Percentiles rank a stretch among this genome's conserved stretches.
These are phyloP conservation scores for Crossocerus cetratus DNA, from an alignment of 2,888 invertebrate species.

Conservation along the genomic window DNA sequence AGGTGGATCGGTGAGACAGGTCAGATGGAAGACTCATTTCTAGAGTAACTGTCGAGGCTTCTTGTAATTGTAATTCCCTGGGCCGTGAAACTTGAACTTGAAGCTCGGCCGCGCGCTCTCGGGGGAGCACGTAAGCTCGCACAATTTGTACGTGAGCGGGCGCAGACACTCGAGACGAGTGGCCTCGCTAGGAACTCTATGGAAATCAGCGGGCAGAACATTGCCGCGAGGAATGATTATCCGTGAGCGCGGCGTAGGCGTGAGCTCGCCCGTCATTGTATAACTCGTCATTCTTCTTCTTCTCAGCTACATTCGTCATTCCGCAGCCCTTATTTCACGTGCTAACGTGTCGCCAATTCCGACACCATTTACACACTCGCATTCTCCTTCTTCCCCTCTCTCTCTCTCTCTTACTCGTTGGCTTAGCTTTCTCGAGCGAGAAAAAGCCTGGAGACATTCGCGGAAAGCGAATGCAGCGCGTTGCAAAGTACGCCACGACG, in stretches of 20 bases:
- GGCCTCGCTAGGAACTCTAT: not conserved
- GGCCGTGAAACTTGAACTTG: conserved; percentile 54
- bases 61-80: conserved; percentile 26
- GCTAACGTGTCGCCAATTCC: not conserved
- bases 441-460: too few species aligned
- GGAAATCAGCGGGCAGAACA: conserved; percentile 2
- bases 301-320: not conserved
- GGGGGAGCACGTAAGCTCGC: not conserved
- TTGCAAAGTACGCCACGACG: too few species aligned
- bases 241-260: not conserved
- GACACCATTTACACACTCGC: not conserved
- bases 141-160: not conserved
- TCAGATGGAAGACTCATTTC: conserved; percentile 20
- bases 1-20: conserved; percentile 16
- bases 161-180: not conserved
- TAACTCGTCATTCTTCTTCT: not conserved
- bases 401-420: too few species aligned
- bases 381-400: not conserved
- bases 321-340: not conserved
- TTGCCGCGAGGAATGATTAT: not conserved
- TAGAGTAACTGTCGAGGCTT: too few species aligned
- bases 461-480: too few species aligned
- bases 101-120: conserved; percentile 17
- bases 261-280: not conserved
- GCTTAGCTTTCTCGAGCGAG: too few species aligned